Conservation (phyloP, 2,113 vertebrate species). For the Chaenocephalus aceratus region DNA sequence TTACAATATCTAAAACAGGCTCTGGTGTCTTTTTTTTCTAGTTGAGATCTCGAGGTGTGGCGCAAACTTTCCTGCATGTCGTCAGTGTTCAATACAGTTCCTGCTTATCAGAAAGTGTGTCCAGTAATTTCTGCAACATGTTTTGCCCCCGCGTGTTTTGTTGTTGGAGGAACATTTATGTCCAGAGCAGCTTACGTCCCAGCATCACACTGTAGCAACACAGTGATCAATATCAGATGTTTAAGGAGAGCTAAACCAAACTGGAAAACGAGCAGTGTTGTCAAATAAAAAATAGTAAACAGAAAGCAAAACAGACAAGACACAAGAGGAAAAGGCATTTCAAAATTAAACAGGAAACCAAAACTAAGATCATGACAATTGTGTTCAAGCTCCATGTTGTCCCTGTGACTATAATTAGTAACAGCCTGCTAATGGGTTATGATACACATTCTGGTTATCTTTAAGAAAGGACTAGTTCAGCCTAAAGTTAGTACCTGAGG, state of each 20-base stretch:
- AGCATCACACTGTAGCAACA: neutral
- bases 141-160: neutral
- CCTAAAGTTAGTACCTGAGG: too few relatives aligned
- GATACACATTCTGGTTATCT: too few relatives aligned
- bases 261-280: neutral
- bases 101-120: constrained; percentile 25
- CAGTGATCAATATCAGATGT: neutral
- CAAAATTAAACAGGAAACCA: too few relatives aligned
- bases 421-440: too few relatives aligned
- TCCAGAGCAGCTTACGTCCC: neutral
- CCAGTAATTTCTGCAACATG: neutral
- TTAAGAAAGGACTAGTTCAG: too few relatives aligned
- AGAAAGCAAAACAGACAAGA: too few relatives aligned
- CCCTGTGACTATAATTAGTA: too few relatives aligned
- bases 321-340: too few relatives aligned
- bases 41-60: constrained; percentile 27
- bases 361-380: too few relatives aligned
- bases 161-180: neutral
- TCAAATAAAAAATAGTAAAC: neutral
- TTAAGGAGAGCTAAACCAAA: neutral
- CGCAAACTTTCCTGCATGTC: constrained; percentile 30
- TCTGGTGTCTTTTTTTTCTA: too few relatives aligned
- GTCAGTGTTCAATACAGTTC: neutral
- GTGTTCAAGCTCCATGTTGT: too few relatives aligned
- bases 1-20: too few relatives aligned